A percentile compares a stretch with the other conserved stretches of the same genome.
These are phyloP conservation scores for Gasteruption jaculator DNA, from an alignment of 2,888 invertebrate species.

Conservation along the genomic window DNA sequence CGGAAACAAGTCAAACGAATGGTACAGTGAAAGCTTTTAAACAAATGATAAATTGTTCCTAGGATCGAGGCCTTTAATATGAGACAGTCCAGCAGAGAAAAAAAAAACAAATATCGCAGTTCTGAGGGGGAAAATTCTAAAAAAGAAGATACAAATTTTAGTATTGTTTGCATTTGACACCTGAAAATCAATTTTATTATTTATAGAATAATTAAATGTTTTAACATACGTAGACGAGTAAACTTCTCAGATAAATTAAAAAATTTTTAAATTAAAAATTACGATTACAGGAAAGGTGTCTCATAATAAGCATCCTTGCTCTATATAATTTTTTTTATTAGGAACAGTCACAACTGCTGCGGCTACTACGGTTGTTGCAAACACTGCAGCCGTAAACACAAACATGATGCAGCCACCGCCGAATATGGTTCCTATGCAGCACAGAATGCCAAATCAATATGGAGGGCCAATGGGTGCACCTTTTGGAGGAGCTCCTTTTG, in stretches of 20 bases:
- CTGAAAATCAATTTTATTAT: too few species aligned
- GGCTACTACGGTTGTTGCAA: constrained; percentile 35
- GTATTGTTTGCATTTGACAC: too few species aligned
- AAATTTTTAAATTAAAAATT: not conserved
- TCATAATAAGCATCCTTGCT: too few species aligned
- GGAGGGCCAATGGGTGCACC: constrained; percentile 56
- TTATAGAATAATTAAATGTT: not conserved
- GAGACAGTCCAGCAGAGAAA: too few species aligned
- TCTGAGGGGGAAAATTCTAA: too few species aligned
- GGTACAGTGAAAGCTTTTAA: constrained; percentile 26
- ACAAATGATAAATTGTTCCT: not conserved
- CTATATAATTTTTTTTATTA: too few species aligned
- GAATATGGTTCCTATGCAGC: constrained; percentile 47
- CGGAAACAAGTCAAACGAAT: constrained; percentile 38
- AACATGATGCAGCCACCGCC: constrained; percentile 50
- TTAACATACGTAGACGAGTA: too few species aligned
- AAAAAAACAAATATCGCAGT: too few species aligned
- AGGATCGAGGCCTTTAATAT: too few species aligned
- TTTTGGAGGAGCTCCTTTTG: constrained; percentile 60
- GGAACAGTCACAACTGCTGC: constrained; percentile 31
- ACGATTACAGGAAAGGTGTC: too few species aligned
- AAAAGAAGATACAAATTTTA: too few species aligned
- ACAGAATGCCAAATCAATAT: constrained; percentile 52
- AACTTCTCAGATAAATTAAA: not conserved
- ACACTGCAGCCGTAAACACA: constrained; percentile 36